These are phyloP conservation scores for Furcifer pardalis DNA, from an alignment of 2,797 vertebrate species.

Conservation along the genomic window DNA sequence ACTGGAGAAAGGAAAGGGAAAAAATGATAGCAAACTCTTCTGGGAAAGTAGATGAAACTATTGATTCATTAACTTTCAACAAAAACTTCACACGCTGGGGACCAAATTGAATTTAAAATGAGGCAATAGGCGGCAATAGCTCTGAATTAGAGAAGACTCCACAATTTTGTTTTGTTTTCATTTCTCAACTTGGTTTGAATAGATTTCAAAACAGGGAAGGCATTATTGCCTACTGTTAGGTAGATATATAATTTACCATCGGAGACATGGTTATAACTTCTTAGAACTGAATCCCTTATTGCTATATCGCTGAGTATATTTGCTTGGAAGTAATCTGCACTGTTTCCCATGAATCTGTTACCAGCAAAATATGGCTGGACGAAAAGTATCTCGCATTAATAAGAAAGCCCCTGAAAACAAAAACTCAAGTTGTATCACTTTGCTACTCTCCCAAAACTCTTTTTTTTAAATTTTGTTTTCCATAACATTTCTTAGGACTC, in stretches of 20 bases:
- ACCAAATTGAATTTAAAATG: conserved; percentile 16
- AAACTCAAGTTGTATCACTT: neutral
- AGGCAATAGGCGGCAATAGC: neutral
- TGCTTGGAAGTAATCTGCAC: neutral
- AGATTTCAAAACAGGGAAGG: neutral
- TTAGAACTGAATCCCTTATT: neutral
- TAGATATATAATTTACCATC: neutral
- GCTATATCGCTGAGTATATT: neutral
- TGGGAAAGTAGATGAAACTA: conserved; percentile 9
- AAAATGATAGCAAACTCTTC: neutral
- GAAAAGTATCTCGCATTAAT: neutral
- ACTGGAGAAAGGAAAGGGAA: conserved; percentile 3
- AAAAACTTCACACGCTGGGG: conserved; percentile 12
- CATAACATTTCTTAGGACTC: neutral
- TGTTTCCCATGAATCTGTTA: neutral
- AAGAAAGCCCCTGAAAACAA: neutral
- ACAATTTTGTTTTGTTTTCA: neutral
- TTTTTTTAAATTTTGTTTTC: neutral
- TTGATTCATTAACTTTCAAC: conserved; percentile 24
- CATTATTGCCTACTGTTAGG: neutral
- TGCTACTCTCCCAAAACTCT: neutral
- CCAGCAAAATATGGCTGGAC: neutral
- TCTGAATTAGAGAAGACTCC: neutral
- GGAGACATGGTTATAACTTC: neutral
- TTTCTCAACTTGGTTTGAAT: neutral